Evolutionary conservation across 2,113 vertebrate species (phyloP).

Genomic region (Columba livia): DNA sequence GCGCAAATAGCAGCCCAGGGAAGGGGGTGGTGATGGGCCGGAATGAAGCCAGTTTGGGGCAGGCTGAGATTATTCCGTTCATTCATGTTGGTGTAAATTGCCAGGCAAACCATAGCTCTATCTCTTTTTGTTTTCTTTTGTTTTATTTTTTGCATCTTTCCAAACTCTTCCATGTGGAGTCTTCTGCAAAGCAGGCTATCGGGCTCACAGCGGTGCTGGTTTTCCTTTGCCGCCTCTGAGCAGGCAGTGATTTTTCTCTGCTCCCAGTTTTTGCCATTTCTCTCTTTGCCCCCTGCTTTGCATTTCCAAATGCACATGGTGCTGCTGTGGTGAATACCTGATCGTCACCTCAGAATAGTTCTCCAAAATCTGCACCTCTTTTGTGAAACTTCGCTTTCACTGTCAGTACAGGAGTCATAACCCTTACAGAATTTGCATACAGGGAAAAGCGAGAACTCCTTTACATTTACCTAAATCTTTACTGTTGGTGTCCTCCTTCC

Average conservation of each 20-base stretch:
- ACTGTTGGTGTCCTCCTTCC: not conserved
- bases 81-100: not conserved
- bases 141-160: not conserved
- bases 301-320: not conserved
- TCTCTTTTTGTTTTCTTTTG: too few relatives aligned
- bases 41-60: not conserved
- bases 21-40: not conserved
- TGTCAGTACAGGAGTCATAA: not conserved
- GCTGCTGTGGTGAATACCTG: not conserved
- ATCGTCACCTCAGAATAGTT: not conserved
- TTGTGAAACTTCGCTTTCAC: not conserved
- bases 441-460: not conserved
- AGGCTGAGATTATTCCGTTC: not conserved
- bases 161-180: not conserved
- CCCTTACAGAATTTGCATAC: not conserved
- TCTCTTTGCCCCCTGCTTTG: not conserved
- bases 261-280: not conserved
- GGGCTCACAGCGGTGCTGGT: not conserved
- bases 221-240: not conserved
- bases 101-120: not conserved
- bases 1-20: not conserved
- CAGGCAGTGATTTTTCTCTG: not conserved
- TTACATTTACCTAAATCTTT: not conserved
- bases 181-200: not conserved
- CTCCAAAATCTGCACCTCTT: not conserved